Percentiles rank a stretch among this genome's conserved stretches.
These are phyloP conservation scores for Drosophila formosana DNA, from an alignment of 2,888 invertebrate genomes.

Conservation along the genomic window DNA sequence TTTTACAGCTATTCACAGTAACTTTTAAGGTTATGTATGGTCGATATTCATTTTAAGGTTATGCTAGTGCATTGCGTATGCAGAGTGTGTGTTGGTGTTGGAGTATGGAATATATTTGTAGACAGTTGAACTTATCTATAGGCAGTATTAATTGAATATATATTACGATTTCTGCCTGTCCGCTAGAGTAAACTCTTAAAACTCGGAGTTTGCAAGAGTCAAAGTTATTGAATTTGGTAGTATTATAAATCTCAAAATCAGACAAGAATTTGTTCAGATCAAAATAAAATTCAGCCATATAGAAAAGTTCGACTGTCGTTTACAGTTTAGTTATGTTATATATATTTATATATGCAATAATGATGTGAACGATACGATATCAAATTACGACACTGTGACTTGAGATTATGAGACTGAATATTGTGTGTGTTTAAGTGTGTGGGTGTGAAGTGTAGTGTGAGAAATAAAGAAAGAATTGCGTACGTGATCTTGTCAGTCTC, in stretches of 20 bases:
- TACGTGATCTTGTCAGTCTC: slow-evolving; percentile 97
- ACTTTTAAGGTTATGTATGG: slow-evolving; percentile 23
- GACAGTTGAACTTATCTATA: slow-evolving; percentile 4
- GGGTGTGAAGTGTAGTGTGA: slow-evolving; percentile 18
- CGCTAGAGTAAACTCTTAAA: no score
- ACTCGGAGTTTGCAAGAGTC: no score
- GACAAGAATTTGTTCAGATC: no score
- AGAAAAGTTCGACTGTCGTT: slow-evolving; percentile 2
- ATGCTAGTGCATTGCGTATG: slow-evolving; percentile 76
- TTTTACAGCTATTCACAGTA: slow-evolving; percentile 35
- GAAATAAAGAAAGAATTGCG: slow-evolving; percentile 68
- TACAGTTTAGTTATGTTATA: slow-evolving; percentile 48
- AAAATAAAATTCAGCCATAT: background rate
- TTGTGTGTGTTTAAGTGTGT: slow-evolving; percentile 18
- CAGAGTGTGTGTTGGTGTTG: slow-evolving; percentile 44
- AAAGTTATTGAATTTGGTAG: no score
- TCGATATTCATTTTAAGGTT: slow-evolving; percentile 23
- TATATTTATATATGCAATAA: slow-evolving; percentile 39
- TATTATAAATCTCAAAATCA: no score
- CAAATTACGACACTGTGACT: slow-evolving; percentile 41
- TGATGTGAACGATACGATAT: slow-evolving; percentile 36
- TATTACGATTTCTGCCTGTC: no score
- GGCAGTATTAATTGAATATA: background rate
- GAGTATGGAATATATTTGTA: slow-evolving; percentile 19
- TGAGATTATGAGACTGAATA: slow-evolving; percentile 19